phyloP scores from a whole-genome alignment of 2,888 invertebrate species.

The Corythucha ciliata region DNA sequence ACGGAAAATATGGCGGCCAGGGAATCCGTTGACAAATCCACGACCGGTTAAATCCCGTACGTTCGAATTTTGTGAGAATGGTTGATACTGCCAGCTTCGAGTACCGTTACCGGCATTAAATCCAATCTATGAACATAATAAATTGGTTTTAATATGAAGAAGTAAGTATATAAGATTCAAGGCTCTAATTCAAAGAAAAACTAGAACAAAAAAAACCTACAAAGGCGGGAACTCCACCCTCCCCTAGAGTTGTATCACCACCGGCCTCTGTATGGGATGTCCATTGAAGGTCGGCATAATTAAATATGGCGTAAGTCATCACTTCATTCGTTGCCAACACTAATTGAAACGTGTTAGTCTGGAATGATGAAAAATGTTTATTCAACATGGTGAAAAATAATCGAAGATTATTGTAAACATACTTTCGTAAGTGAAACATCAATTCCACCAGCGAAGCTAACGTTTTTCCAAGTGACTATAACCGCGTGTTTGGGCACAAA shows the following conservation, averaged over 20 bases:
- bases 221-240: slow-evolving; percentile 77
- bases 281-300: slow-evolving; percentile 87
- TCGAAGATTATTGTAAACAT: slow-evolving; percentile 37
- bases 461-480: slow-evolving; percentile 92
- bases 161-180: no score
- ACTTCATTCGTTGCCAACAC: slow-evolving; percentile 87
- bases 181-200: no score
- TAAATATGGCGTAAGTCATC: slow-evolving; percentile 88
- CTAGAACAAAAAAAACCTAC: slow-evolving; percentile 51
- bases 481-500: slow-evolving; percentile 86
- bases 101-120: slow-evolving; percentile 96
- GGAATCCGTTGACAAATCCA: slow-evolving; percentile 78
- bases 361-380: slow-evolving; percentile 36
- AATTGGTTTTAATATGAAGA: background rate
- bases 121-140: slow-evolving; percentile 62
- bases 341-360: slow-evolving; percentile 95
- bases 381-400: background rate
- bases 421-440: slow-evolving; percentile 65
- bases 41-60: slow-evolving; percentile 72
- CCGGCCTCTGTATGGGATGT: slow-evolving; percentile 84
- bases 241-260: slow-evolving; percentile 76
- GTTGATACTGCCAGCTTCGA: slow-evolving; percentile 74
- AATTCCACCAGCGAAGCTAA: slow-evolving; percentile 84
- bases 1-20: slow-evolving; percentile 87
- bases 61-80: slow-evolving; percentile 80